Percentiles rank a stretch among this genome's conserved stretches.
phyloP scores from a whole-genome alignment of 2,888 invertebrate genomes.

The Hypsopygia costalis region DNA sequence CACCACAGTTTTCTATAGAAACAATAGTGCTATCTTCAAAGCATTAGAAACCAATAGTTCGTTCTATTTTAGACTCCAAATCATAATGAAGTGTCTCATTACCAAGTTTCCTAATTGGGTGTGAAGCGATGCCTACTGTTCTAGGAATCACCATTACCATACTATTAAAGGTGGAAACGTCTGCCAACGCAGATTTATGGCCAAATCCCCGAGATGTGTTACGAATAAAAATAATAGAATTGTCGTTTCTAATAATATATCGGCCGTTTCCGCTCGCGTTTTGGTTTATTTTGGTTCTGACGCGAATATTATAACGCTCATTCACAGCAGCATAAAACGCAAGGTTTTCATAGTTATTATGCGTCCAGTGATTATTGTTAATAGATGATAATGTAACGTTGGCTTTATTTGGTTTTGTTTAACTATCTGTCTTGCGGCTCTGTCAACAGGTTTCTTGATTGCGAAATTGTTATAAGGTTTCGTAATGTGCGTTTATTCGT shows the following conservation, averaged over 20 bases:
- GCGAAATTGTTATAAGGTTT: conserved; percentile 32
- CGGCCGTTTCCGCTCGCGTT: conserved; percentile 74
- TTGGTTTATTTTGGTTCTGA: conserved; percentile 74
- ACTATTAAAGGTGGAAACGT: conserved; percentile 47
- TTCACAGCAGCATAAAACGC: conserved; percentile 42
- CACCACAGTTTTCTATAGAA: not conserved
- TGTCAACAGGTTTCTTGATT: conserved; percentile 50
- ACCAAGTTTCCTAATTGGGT: conserved; percentile 53
- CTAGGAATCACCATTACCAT: conserved; percentile 56
- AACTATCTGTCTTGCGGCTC: conserved; percentile 40
- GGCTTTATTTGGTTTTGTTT: conserved; percentile 47
- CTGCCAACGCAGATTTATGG: conserved; percentile 67
- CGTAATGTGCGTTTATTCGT: not conserved
- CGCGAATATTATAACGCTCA: conserved; percentile 75
- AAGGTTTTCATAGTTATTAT: conserved; percentile 48
- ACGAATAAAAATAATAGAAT: conserved; percentile 81
- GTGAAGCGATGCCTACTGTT: conserved; percentile 47
- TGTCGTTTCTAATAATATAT: conserved; percentile 78
- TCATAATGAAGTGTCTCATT: conserved; percentile 43
- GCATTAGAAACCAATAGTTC: not conserved
- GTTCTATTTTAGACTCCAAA: conserved; percentile 20
- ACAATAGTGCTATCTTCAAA: not conserved
- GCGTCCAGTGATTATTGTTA: conserved; percentile 43
- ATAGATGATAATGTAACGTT: conserved; percentile 48
- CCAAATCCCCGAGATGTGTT: conserved; percentile 74